A percentile compares a stretch with the other conserved stretches of the same genome.
Conservation (phyloP, 2,888 invertebrate genomes). For the Drosophila prolongata region DNA sequence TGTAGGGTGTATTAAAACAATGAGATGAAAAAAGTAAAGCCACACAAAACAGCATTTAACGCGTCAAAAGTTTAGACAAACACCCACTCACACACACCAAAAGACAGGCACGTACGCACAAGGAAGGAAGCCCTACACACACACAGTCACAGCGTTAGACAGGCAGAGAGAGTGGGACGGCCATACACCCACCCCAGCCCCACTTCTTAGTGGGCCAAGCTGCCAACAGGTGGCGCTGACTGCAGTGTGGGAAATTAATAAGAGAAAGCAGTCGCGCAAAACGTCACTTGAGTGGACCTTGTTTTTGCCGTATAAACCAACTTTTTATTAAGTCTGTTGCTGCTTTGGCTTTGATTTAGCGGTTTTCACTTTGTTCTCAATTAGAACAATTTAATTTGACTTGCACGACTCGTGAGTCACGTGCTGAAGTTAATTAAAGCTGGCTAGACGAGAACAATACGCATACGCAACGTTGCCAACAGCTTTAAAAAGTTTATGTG, state of each 20-base stretch:
- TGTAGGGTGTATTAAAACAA: slow-evolving; percentile 33
- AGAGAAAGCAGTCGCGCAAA: slow-evolving; percentile 28
- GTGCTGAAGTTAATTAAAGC: slow-evolving; percentile 19
- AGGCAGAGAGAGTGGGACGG: not conserved
- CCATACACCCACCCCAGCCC: not conserved
- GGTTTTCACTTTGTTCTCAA: slow-evolving; percentile 21
- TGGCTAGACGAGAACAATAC: slow-evolving; percentile 3
- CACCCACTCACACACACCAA: slow-evolving; percentile 11
- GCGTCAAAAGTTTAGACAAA: slow-evolving; percentile 44
- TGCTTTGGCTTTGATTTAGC: slow-evolving; percentile 18
- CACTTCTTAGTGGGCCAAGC: slow-evolving; percentile 39
- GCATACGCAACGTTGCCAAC: slow-evolving; percentile 23
- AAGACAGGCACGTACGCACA: slow-evolving; percentile 5
- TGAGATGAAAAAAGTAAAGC: slow-evolving; percentile 12
- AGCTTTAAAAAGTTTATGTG: not conserved
- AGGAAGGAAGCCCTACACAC: slow-evolving; percentile 20
- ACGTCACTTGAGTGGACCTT: slow-evolving; percentile 33
- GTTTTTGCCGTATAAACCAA: slow-evolving; percentile 3
- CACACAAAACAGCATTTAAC: slow-evolving; percentile 41
- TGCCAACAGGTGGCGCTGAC: slow-evolving; percentile 73
- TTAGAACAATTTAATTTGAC: slow-evolving; percentile 17
- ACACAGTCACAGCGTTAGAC: not conserved
- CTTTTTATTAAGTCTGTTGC: slow-evolving; percentile 7
- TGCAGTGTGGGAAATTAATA: slow-evolving; percentile 49
- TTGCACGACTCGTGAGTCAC: slow-evolving; percentile 25